A percentile compares a stretch with the other conserved stretches of the same genome.
phyloP scores from a whole-genome alignment of 2,797 vertebrate species.

The Gila robusta region DNA sequence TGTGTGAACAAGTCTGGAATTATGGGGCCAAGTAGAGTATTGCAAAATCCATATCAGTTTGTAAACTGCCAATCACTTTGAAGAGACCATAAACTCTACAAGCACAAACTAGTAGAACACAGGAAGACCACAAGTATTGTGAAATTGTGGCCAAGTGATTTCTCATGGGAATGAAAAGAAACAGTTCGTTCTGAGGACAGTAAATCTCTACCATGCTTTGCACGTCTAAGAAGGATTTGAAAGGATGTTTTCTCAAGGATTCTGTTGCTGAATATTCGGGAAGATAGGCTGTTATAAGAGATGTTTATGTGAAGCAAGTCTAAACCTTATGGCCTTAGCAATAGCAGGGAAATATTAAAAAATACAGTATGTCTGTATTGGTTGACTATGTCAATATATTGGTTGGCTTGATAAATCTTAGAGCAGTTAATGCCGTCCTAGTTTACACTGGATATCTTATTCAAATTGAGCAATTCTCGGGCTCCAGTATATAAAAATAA shows the following conservation, averaged over 20 bases:
- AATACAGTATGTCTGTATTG: neutral
- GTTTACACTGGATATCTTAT: neutral
- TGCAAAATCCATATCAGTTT: conserved; percentile 25
- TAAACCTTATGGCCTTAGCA: neutral
- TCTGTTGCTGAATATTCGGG: neutral
- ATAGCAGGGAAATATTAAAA: neutral
- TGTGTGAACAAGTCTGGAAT: conserved; percentile 41
- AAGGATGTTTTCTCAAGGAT: conserved; percentile 7
- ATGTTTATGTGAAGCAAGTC: conserved; percentile 7
- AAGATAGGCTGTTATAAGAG: neutral
- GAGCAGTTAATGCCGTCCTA: neutral
- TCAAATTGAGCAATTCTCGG: neutral
- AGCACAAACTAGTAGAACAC: conserved; percentile 13
- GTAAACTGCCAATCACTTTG: conserved; percentile 29
- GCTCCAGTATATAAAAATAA: neutral
- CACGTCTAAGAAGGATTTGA: neutral
- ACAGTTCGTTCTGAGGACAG: conserved; percentile 29
- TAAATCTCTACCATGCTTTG: conserved; percentile 24
- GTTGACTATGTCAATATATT: neutral
- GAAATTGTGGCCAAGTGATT: conserved; percentile 43
- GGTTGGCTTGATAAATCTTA: conserved; percentile 4
- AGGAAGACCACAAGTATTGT: conserved; percentile 5
- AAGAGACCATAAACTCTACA: conserved; percentile 26
- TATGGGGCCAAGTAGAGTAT: neutral
- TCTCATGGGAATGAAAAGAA: conserved; percentile 3